Percentiles rank a stretch among this genome's conserved stretches.
These are phyloP conservation scores for Phrynocephalus versicolor DNA, from an alignment of 2,113 vertebrate species.

Conservation along the genomic window DNA sequence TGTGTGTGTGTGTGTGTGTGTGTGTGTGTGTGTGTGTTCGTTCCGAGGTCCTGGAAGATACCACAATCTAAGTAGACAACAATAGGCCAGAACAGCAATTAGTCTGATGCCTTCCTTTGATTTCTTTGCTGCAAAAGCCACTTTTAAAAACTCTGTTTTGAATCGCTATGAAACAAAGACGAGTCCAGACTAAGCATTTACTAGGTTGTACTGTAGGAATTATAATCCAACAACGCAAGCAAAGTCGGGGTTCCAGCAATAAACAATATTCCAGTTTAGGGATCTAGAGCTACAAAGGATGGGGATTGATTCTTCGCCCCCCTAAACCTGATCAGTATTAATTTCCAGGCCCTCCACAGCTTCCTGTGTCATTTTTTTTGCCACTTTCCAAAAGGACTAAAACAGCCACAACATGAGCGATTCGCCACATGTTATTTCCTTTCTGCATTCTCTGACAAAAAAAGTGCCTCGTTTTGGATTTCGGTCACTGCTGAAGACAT, in stretches of 20 bases:
- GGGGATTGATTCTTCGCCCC: no score
- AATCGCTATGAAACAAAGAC: no score
- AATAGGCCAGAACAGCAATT: no score
- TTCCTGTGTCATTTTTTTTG: neutral
- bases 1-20: no score
- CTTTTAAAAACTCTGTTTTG: no score
- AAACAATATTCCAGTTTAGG: no score
- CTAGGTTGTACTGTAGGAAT: neutral
- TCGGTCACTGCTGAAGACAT: neutral
- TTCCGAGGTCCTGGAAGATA: no score
- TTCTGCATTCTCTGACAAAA: neutral
- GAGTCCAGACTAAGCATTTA: no score
- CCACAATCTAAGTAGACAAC: no score
- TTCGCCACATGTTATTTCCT: neutral
- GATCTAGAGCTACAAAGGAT: neutral
- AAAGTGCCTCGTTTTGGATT: neutral
- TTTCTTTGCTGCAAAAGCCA: no score
- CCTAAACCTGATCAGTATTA: neutral
- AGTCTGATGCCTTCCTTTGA: no score
- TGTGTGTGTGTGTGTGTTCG: no score
- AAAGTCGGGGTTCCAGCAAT: neutral
- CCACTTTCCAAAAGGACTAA: neutral
- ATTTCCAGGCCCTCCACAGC: neutral
- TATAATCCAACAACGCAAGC: neutral
- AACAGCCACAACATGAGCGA: neutral